A percentile compares a stretch with the other conserved stretches of the same genome.
These are phyloP conservation scores for Numenius phaeopus DNA, from an alignment of 2,797 vertebrate species.

Conservation along the genomic window DNA sequence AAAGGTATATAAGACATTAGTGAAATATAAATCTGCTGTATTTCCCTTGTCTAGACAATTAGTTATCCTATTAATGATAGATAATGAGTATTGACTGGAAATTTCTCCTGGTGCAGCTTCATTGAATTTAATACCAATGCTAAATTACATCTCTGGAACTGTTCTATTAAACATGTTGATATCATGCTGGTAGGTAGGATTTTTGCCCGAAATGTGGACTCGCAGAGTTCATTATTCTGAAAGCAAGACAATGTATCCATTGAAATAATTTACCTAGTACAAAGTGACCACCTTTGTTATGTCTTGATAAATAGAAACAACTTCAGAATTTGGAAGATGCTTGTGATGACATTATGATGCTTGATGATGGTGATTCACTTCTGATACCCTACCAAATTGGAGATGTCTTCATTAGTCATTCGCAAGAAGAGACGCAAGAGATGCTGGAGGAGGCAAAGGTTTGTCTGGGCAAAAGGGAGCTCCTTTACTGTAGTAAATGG, in stretches of 20 bases:
- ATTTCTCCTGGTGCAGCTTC: background rate
- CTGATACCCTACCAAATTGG: slow-evolving; percentile 95
- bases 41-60: background rate
- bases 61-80: background rate
- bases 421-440: slow-evolving; percentile 94
- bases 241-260: accelerated
- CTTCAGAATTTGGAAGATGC: slow-evolving; percentile 96
- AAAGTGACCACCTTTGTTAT: background rate
- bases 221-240: background rate
- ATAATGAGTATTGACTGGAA: background rate
- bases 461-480: background rate
- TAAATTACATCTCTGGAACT: background rate
- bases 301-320: slow-evolving; percentile 84
- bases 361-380: slow-evolving; percentile 88
- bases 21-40: background rate
- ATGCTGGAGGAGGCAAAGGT: slow-evolving; percentile 97
- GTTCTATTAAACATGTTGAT: background rate
- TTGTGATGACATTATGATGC: slow-evolving; percentile 94
- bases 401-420: slow-evolving; percentile 95
- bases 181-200: background rate
- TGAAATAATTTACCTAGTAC: background rate
- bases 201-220: background rate
- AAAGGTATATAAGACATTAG: background rate
- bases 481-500: background rate
- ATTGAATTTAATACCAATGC: background rate